Evolutionary conservation across 2,113 vertebrate species (phyloP), one percentile per base, ranked within the genome.

Genomic region (Oxyruncus cristatus): DNA sequence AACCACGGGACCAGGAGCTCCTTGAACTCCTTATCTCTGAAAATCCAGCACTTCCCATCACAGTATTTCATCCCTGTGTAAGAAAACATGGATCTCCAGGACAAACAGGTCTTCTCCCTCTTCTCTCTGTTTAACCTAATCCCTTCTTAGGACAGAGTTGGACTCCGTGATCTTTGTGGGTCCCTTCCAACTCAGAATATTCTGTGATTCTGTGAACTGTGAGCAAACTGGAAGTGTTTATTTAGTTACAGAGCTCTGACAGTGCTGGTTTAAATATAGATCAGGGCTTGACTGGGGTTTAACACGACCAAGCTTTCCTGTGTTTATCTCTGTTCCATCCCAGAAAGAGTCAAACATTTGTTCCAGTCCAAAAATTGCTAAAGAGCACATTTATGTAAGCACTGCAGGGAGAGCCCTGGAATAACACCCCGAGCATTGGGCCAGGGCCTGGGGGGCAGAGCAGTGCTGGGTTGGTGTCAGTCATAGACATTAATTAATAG

Each of bases 281-380:
- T 30, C 63, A 52, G 63, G 67, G 65, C 32, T 74, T 44, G 42
- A 44, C 41, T 52, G 59, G 53, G 80, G 11, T 70, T 70, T 50
- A 27, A 7, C 18, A 26, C 58, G 2, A 1, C 11, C 12, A 67
- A 88, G 47, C 56, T 72, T 79, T 44, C 79, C 79, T 77, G 59
- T 65, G 49, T 95, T 91, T 76, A 35, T 79, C 72, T 91, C 83
- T 0, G 0, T n/a, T 86, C 84, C 63, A n/a, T 86, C 83, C 72
- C 86, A 91, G 86, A 68, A 93, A 61, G 87, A 77, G 59, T 80
- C 89, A 73, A 94, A 73, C 56, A 19, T 91, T 91, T 91, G 63
- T 86, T 92, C 79, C 85, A 63, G 44, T 67, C 85, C 89, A 82
- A 52, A 88, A 95, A 55, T 28, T 42, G 58, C 78, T 63, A 6